Base-by-base conservation (phyloP, 2,888 invertebrate species). In the Panzeria rudis region DNA sequence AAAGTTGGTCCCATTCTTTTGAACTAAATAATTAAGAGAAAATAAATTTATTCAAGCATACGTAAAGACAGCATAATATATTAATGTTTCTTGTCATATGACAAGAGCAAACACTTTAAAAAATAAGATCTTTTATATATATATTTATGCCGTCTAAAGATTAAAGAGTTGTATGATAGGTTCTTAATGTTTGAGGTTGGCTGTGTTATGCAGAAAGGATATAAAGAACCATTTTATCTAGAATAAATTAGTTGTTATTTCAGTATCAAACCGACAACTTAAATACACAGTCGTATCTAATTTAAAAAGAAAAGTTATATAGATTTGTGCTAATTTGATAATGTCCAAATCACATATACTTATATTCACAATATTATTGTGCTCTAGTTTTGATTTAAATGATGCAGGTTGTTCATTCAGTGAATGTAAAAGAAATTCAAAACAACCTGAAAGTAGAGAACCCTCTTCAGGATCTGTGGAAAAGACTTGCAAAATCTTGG, bases 401-500 rank as follows among this genome's bases (percentile, higher is more conserved):
- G 50, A 78, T 61, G 54, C 78, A 0, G 62, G 6, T 13, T 66
- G 73, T 62, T 47, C 41, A 3, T 25, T 41, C 11, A 56, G 41
- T 32, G 59, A 64, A 71, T 62, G 23, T 50, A 72, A 72, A 72
- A 79, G 80, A 79, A 41, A 61, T 50, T 13, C 56, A 13, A 50
- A 8, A 56, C 69, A 62, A 3, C 11, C 23, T n/a, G 66, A 47
- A 50, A 50, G 20, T 35, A 64, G 35, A 23, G 54, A 71, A 50
- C 20, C 50, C 2, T 44, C 41, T 20, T 69, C 50, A 15, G 66
- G 59, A 32, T 20, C 59, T 13, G 29, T 7, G 5, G 61, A 83
- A 9, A 25, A 20, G 4, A 29, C 11, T 0, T 90, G 85, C 38
- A 96, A 95, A 92, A 95, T 97, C 86, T 93, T 97, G 83, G 94